A percentile compares a stretch with the other conserved stretches of the same genome.
Evolutionary conservation across 2,888 invertebrate species (phyloP).

Genomic region (Oscheius myriophilus): DNA sequence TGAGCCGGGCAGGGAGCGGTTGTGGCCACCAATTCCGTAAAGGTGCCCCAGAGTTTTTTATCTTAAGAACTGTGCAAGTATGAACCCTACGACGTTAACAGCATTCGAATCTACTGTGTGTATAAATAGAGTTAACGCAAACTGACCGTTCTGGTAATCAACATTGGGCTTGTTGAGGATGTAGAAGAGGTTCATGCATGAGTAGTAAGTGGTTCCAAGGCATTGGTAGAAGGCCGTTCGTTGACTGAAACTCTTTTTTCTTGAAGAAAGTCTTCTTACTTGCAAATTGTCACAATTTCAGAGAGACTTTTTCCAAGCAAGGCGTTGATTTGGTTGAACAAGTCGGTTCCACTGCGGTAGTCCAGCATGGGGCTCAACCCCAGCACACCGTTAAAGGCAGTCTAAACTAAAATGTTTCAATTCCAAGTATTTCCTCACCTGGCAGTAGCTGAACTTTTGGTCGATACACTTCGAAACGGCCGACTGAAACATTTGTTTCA

Average conservation of each 20-base stretch:
- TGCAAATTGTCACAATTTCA: conserved; percentile 52
- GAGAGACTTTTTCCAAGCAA: conserved; percentile 39
- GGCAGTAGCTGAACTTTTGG: conserved; percentile 3
- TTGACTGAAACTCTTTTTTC: conserved; percentile 28
- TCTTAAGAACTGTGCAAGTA: too few relatives aligned
- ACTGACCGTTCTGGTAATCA: conserved; percentile 38
- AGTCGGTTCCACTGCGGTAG: conserved; percentile 42
- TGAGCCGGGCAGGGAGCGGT: too few relatives aligned
- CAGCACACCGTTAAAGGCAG: conserved; percentile 42
- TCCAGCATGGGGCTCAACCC: conserved; percentile 38
- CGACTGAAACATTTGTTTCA: conserved; percentile 2
- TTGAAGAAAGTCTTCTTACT: conserved; percentile 29
- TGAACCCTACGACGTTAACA: neutral
- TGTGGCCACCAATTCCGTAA: too few relatives aligned
- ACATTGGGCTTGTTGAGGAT: conserved; percentile 44
- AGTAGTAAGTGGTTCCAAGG: conserved; percentile 57
- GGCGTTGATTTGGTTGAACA: conserved; percentile 41
- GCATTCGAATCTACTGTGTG: neutral
- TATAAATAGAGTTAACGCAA: neutral
- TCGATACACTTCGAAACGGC: conserved; percentile 14
- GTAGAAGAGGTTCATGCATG: conserved; percentile 53
- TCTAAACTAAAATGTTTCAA: neutral
- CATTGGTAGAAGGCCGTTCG: conserved; percentile 59
- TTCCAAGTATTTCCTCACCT: conserved; percentile 19
- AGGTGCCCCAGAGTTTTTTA: neutral